phyloP scores from a whole-genome alignment of 2,888 invertebrate species.

The Heliconius ethilla region DNA sequence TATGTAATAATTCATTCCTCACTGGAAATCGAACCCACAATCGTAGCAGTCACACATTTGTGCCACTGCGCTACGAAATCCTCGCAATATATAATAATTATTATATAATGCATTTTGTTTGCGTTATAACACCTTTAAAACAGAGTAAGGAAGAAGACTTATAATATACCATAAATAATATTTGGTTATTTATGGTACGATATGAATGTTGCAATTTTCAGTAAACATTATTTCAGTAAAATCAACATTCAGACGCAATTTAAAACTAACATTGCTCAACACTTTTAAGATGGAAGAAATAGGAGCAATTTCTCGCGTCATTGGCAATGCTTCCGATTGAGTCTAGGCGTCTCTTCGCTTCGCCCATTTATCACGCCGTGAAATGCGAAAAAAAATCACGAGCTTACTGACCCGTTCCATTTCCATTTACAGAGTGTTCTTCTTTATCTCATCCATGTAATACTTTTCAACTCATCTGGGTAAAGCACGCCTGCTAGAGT shows the following conservation, averaged over 20 bases:
- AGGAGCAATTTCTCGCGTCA: slow-evolving; percentile 71
- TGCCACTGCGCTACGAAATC: too few relatives aligned
- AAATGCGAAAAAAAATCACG: slow-evolving; percentile 66
- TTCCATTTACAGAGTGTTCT: slow-evolving; percentile 73
- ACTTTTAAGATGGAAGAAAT: slow-evolving; percentile 58
- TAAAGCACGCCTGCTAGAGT: slow-evolving; percentile 37
- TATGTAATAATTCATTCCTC: too few relatives aligned
- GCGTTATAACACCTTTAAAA: neutral
- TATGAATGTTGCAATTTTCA: too few relatives aligned
- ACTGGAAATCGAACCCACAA: too few relatives aligned
- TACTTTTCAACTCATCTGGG: slow-evolving; percentile 54
- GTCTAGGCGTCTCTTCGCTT: slow-evolving; percentile 55
- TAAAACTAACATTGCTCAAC: slow-evolving; percentile 44
- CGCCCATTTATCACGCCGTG: slow-evolving; percentile 74
- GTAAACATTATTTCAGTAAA: neutral
- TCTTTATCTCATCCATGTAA: slow-evolving; percentile 69
- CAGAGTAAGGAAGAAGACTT: neutral
- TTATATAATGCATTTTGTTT: too few relatives aligned
- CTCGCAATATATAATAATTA: too few relatives aligned
- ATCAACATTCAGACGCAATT: neutral
- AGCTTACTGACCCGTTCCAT: slow-evolving; percentile 73
- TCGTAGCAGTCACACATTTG: too few relatives aligned
- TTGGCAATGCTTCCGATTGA: slow-evolving; percentile 65
- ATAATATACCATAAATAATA: too few relatives aligned
- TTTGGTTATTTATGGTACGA: too few relatives aligned